These are phyloP conservation scores for Drosophila sechellia DNA, from an alignment of 1,140 invertebrate species.

Conservation along the genomic window DNA sequence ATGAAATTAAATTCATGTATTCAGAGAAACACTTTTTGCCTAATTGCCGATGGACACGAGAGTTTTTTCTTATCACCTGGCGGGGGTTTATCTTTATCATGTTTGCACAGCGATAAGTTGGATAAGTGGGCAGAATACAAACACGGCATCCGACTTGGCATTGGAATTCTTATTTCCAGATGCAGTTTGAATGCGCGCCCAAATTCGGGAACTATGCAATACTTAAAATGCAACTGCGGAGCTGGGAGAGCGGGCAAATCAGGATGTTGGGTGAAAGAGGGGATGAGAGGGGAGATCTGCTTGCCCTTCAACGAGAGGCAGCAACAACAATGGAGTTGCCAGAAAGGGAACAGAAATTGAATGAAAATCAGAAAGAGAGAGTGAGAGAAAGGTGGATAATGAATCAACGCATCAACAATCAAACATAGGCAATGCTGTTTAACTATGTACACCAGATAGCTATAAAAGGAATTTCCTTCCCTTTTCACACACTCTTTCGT, in stretches of 20 bases:
- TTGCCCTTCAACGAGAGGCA: constrained; percentile 37
- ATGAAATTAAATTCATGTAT: constrained; percentile 28
- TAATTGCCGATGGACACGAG: constrained; percentile 39
- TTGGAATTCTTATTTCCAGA: constrained; percentile 40
- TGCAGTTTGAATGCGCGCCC: constrained; percentile 30
- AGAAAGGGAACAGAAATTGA: constrained; percentile 39
- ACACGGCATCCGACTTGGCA: constrained; percentile 30
- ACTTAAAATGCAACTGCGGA: constrained; percentile 36
- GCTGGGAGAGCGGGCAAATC: constrained; percentile 22
- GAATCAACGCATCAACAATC: constrained; percentile 14
- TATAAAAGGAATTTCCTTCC: constrained; percentile 55
- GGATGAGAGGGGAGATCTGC: constrained; percentile 13
- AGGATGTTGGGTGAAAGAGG: constrained; percentile 43
- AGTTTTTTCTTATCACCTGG: constrained; percentile 16
- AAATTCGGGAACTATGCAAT: constrained; percentile 44
- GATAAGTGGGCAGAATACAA: constrained; percentile 38
- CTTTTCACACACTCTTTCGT: constrained; percentile 47
- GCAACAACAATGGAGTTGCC: constrained; percentile 26
- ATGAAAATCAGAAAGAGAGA: constrained; percentile 8
- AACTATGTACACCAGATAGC: constrained; percentile 72
- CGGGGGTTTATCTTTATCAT: constrained; percentile 26
- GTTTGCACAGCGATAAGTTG: constrained; percentile 45
- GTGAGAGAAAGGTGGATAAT: constrained; percentile 15
- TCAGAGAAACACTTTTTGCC: constrained; percentile 37
- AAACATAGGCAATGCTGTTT: constrained; percentile 32